These are phyloP conservation scores for Anguilla megastoma DNA, from an alignment of 2,797 vertebrate species.

Conservation along the genomic window DNA sequence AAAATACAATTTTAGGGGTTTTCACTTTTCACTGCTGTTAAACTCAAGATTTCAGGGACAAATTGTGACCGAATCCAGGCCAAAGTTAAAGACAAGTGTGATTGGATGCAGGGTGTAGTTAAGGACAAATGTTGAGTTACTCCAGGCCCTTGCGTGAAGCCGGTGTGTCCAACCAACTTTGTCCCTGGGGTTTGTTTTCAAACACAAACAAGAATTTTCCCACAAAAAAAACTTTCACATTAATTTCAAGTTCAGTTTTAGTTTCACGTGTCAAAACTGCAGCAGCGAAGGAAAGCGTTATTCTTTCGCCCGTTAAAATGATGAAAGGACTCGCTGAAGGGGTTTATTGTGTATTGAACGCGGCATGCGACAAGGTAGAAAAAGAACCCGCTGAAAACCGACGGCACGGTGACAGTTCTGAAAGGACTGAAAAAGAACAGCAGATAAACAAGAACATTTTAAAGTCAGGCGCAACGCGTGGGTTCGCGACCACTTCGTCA, in stretches of 20 bases:
- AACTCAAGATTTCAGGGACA: neutral
- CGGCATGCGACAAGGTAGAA: neutral
- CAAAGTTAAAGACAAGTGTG: neutral
- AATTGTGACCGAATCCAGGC: neutral
- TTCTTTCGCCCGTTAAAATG: neutral
- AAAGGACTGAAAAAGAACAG: neutral
- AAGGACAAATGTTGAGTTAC: neutral
- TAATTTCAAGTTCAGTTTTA: neutral
- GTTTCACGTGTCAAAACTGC: neutral
- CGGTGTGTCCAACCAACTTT: neutral
- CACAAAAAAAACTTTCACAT: neutral
- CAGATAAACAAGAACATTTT: neutral
- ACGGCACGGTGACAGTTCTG: neutral
- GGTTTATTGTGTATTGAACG: neutral
- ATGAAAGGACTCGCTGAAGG: neutral
- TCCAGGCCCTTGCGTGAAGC: neutral
- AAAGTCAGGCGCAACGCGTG: neutral
- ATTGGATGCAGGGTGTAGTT: neutral
- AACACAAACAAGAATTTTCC: neutral
- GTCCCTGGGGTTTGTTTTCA: neutral
- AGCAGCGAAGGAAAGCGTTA: neutral
- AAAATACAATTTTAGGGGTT: too few relatives aligned
- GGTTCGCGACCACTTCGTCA: neutral
- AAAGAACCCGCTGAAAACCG: neutral
- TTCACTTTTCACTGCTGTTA: neutral